Evolutionary conservation across 1,140 invertebrate species (phyloP), one percentile per base, ranked within the genome.

Genomic region (Carposina sasakii): DNA sequence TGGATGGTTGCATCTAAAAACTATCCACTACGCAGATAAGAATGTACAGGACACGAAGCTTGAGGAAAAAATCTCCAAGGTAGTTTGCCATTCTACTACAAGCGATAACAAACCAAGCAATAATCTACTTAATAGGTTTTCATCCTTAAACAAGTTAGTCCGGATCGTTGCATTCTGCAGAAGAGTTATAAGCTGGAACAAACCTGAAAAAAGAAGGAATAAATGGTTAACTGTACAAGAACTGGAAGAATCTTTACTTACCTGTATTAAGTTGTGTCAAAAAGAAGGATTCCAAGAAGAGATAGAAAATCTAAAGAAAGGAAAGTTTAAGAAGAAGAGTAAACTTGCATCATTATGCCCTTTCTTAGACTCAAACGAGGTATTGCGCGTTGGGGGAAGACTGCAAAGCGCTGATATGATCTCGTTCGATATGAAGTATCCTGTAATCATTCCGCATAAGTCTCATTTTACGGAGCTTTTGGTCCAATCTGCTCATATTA

Each of bases 401-500:
- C 5, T 37, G 5, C 2, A 19, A 16, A 4, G n/a, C 2, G 15
- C 34, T 3, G 15, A 16, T n/a, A 37, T 20, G 19, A n/a, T n/a
- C n/a, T 19, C 34, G 5, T 37, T 5, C 34, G 34, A 41, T 9
- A 16, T 40, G 19, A 54, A 54, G 4, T 50, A 62, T 51, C 64
- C 61, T 9, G 47, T 49, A 0, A 39, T 65, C 9, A 19, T 62
- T 8, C 55, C 60, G 13, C 34, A 44, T 15, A 47, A 47, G 23
- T 30, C 43, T 30, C 37, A 53, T 10, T 36, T 72, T 4, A 59
- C 55, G 2, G 23, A 41, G 0, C 30, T 65, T 3, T 21, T 73
- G 6, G 36, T 75, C 12, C 5, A 39, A 19, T 54, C 67, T 49
- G 61, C 58, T 20, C 69, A 78, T 45, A 6, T 52, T 2, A 52